Evolutionary conservation across 2,113 vertebrate species (phyloP), one percentile per base, ranked within the genome.

Genomic region (Natator depressus): DNA sequence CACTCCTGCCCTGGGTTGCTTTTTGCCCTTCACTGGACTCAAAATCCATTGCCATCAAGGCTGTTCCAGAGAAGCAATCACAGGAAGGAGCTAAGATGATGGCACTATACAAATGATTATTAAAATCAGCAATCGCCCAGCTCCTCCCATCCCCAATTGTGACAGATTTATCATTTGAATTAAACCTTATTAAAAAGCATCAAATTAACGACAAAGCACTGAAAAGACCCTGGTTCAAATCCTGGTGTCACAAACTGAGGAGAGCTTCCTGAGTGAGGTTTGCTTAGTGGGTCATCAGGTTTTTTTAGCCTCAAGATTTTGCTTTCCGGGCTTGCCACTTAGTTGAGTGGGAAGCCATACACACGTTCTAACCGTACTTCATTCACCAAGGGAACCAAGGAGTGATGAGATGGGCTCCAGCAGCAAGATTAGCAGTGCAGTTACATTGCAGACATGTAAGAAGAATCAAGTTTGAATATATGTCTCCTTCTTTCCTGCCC

Each of bases 221-320:
- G 25, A 84, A 87, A 22, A 89, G 87, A 94, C 57, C 83, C 85
- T 82, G 78, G 82, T 95, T 97, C 91, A 97, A 90, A 93, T 96
- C 89, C 96, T 95, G 93, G 91, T 96, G 95, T 97, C 90, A 94
- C 94, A 96, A 94, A 53, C 79, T 75, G 79, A 92, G 87, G 62
- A 87, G 69, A 86, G 27, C 42, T 95, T 89, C 75, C 83, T 87
- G 91, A 29, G 75, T 76, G 88, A 79, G 49, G 24, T 0, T 80
- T 81, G 16, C 10, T 0, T 49, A 2, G 8, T 53, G 24, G 10
- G 46, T 93, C 89, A 27, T 84, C 57, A 59, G 82, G 31, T 82
- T 84, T 20, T 84, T 69, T 89, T 31, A 25, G 14, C 16, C 62
- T 81, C 86, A 3, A 59, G 53, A 12, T 1, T 5, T 2, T 85